A percentile compares a stretch with the other conserved stretches of the same genome.
Conservation (phyloP, 1,140 invertebrate species). For the Orius insidiosus region DNA sequence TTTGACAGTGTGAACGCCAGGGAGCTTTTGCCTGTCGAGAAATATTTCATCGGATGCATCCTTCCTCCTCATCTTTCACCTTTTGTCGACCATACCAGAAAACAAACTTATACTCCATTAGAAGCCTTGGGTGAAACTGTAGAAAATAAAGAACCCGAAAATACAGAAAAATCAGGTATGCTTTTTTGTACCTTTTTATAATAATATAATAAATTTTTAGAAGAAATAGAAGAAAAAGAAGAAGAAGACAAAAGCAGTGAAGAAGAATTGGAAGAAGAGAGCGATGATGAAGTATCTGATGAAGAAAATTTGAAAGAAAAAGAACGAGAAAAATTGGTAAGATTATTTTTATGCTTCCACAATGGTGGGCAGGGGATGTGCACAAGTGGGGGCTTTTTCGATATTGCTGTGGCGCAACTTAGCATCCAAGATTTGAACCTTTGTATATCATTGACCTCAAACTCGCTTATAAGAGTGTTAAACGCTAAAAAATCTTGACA, state of each 20-base stretch:
- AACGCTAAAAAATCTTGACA: too few relatives aligned
- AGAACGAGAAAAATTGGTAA: background rate
- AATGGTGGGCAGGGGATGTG: too few relatives aligned
- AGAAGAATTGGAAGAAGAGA: slow-evolving; percentile 24
- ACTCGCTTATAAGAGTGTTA: too few relatives aligned
- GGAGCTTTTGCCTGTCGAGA: slow-evolving; percentile 70
- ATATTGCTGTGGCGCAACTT: too few relatives aligned
- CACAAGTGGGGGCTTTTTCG: too few relatives aligned
- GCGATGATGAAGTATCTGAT: slow-evolving; percentile 25
- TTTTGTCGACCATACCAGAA: slow-evolving; percentile 58
- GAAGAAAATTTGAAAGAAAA: background rate
- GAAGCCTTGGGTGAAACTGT: slow-evolving; percentile 38
- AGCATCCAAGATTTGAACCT: too few relatives aligned
- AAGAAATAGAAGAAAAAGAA: slow-evolving; percentile 15
- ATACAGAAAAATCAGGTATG: slow-evolving; percentile 19
- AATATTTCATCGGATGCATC: slow-evolving; percentile 79
- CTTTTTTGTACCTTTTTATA: slow-evolving; percentile 9
- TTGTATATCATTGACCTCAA: too few relatives aligned
- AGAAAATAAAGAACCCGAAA: background rate
- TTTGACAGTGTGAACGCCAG: slow-evolving; percentile 90
- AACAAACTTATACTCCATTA: slow-evolving; percentile 67
- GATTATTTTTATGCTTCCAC: background rate
- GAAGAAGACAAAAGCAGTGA: slow-evolving; percentile 27
- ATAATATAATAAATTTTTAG: slow-evolving; percentile 23
- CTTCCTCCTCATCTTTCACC: slow-evolving; percentile 96